These are phyloP conservation scores for Pilophorus perplexus DNA, from an alignment of 2,888 invertebrate genomes.

Conservation along the genomic window DNA sequence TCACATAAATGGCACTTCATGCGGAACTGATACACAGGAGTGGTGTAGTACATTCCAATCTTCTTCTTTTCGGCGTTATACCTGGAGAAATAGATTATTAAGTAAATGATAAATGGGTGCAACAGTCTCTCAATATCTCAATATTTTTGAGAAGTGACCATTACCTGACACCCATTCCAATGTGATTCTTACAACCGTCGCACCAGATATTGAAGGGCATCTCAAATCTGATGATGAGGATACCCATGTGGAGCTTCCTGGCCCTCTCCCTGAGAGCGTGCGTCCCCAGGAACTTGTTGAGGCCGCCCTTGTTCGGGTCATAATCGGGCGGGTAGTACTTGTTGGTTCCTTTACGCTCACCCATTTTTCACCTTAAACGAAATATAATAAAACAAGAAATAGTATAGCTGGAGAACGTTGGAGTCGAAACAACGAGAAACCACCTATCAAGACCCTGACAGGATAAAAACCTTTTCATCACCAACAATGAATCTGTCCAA, in stretches of 20 bases:
- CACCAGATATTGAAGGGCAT: conserved; percentile 99
- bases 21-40: conserved; percentile 94
- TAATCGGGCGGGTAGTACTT: conserved; percentile 99
- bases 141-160: no score
- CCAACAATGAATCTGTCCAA: no score
- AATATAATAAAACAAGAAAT: not conserved
- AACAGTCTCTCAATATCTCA: no score
- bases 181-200: conserved; percentile 94
- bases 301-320: conserved; percentile 88
- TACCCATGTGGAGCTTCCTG: conserved; percentile 90
- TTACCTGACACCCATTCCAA: conserved; percentile 93
- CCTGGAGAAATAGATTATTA: conserved; percentile 57
- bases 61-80: conserved; percentile 93
- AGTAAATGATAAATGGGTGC: no score
- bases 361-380: conserved; percentile 63
- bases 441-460: no score
- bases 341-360: conserved; percentile 96
- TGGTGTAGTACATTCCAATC: conserved; percentile 96
- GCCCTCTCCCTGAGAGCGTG: conserved; percentile 96
- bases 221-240: conserved; percentile 94
- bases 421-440: no score
- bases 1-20: conserved; percentile 99
- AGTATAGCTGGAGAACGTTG: no score
- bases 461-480: no score
- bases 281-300: conserved; percentile 85